phyloP scores from a whole-genome alignment of 1,140 invertebrate species.

The Cotesia chilonis region DNA sequence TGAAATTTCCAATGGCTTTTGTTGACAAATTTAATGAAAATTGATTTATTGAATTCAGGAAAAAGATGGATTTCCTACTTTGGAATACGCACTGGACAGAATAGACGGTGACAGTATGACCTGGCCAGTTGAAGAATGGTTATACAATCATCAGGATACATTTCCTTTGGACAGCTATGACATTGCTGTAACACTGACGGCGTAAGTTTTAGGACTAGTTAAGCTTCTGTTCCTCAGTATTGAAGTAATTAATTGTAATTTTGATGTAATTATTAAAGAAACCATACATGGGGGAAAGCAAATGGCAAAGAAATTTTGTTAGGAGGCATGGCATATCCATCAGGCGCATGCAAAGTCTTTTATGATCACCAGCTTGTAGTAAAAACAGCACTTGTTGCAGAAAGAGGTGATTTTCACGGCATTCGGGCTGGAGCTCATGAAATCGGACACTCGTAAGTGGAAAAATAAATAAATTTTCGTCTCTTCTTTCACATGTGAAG shows the following conservation, averaged over 20 bases:
- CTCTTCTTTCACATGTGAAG: too few relatives aligned
- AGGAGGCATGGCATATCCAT: background rate
- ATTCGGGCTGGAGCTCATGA: slow-evolving; percentile 31
- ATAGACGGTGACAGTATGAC: background rate
- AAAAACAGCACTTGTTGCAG: slow-evolving; percentile 20
- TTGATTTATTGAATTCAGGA: background rate
- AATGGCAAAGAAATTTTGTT: background rate
- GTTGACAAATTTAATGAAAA: too few relatives aligned
- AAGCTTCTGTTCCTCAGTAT: too few relatives aligned
- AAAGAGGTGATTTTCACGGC: slow-evolving; percentile 33
- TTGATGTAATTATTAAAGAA: too few relatives aligned
- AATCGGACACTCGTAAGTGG: slow-evolving; percentile 33
- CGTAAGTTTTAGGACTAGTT: background rate
- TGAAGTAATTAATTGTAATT: too few relatives aligned
- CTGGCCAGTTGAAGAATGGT: background rate
- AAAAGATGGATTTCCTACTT: background rate
- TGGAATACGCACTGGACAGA: background rate
- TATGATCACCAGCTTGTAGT: background rate
- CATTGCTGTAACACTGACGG: background rate
- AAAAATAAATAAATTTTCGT: background rate
- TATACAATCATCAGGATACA: background rate
- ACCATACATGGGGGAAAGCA: too few relatives aligned
- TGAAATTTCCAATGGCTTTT: too few relatives aligned
- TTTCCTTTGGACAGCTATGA: background rate
- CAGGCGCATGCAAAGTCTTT: slow-evolving; percentile 9